phyloP scores from a whole-genome alignment of 1,140 invertebrate genomes.

The Pseudoatta argentina region DNA sequence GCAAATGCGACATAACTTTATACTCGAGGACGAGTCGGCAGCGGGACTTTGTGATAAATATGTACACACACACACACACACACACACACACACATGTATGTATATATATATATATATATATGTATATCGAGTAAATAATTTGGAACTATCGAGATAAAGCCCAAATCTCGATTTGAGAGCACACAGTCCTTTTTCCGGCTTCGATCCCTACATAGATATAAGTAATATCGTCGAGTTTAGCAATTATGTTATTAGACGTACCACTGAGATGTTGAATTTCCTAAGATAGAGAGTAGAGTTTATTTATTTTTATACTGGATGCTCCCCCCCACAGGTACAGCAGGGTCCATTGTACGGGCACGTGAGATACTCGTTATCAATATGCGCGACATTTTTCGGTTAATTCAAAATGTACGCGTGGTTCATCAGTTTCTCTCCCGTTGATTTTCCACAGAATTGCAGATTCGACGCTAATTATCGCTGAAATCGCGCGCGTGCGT shows the following conservation, averaged over 20 bases:
- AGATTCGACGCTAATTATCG: constrained; percentile 35
- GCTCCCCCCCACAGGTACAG: not conserved
- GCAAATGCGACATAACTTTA: constrained; percentile 39
- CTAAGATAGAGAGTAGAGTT: constrained; percentile 76
- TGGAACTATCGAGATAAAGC: constrained; percentile 29
- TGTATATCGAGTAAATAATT: constrained; percentile 4
- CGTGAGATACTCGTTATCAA: constrained; percentile 6
- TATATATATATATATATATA: not conserved
- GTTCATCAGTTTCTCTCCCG: constrained; percentile 15
- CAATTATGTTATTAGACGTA: constrained; percentile 63
- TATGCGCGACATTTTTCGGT: constrained; percentile 42
- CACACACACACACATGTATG: no score
- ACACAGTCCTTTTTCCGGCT: constrained; percentile 21
- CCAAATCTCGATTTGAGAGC: constrained; percentile 26
- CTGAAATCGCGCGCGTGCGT: not conserved
- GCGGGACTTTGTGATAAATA: constrained; percentile 36
- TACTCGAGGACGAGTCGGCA: constrained; percentile 27
- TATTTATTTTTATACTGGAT: constrained; percentile 80
- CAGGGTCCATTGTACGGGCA: constrained; percentile 34
- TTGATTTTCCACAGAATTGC: constrained; percentile 43
- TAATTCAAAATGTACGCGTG: constrained; percentile 25
- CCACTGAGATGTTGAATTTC: constrained; percentile 64
- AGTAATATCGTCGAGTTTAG: constrained; percentile 47
- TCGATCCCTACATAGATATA: constrained; percentile 32
- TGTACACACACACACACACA: not conserved